phyloP scores from a whole-genome alignment of 2,797 vertebrate genomes.

The Bovichtus variegatus region DNA sequence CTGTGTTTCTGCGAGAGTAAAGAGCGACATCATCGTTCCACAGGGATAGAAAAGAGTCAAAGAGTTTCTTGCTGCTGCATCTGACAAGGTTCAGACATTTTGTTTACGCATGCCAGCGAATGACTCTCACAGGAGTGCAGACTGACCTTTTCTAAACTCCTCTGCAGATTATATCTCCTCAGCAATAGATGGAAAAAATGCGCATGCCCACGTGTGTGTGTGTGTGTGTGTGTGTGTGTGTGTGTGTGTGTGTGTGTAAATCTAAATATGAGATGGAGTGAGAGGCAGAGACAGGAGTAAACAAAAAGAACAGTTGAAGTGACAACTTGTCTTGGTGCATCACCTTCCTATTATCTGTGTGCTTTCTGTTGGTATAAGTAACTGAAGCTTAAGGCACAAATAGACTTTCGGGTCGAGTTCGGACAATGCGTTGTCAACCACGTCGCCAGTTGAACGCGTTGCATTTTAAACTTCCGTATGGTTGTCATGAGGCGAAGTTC shows the following conservation, averaged over 20 bases:
- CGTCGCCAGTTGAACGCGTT: not conserved
- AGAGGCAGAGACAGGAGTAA: slow-evolving; percentile 25
- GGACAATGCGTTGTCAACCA: not conserved
- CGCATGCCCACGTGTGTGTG: not conserved
- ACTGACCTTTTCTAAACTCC: slow-evolving; percentile 67
- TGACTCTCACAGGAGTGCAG: slow-evolving; percentile 48
- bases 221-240: not conserved
- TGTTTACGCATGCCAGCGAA: slow-evolving; percentile 50
- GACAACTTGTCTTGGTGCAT: slow-evolving; percentile 32
- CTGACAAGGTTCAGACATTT: slow-evolving; percentile 55
- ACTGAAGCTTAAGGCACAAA: not conserved
- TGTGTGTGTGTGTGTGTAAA: slow-evolving; percentile 14
- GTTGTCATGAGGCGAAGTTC: not conserved
- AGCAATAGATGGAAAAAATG: slow-evolving; percentile 10
- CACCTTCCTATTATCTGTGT: slow-evolving; percentile 19
- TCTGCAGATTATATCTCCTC: slow-evolving; percentile 52
- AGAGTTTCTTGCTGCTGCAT: slow-evolving; percentile 31
- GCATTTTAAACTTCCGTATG: not conserved
- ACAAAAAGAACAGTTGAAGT: slow-evolving; percentile 23
- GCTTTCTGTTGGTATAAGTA: slow-evolving; percentile 15
- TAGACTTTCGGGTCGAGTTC: not conserved
- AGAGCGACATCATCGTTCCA: not conserved
- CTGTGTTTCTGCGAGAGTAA: not conserved
- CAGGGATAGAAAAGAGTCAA: slow-evolving; percentile 6
- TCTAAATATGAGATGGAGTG: slow-evolving; percentile 33